These are phyloP conservation scores for Aldrovandia affinis DNA, from an alignment of 2,797 vertebrate species.

Conservation along the genomic window DNA sequence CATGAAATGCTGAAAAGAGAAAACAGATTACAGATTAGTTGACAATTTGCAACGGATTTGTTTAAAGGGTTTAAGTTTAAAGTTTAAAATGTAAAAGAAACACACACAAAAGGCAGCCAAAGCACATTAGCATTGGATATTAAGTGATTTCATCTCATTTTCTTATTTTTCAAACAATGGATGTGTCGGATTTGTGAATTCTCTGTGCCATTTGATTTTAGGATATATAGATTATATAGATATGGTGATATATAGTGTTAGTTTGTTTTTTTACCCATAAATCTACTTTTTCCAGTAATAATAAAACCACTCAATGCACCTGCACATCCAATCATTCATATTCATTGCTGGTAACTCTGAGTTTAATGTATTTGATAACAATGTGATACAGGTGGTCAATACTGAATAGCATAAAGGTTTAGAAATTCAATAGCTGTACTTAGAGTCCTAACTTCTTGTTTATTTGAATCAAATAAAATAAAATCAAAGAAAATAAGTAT, in stretches of 20 bases:
- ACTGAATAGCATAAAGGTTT: not conserved
- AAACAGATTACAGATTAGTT: slow-evolving; percentile 1
- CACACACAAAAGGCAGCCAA: slow-evolving; percentile 13
- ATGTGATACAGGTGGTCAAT: not conserved
- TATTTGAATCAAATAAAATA: not conserved
- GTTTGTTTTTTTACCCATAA: not conserved
- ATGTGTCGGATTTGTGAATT: not conserved
- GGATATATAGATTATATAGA: not conserved
- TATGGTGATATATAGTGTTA: not conserved
- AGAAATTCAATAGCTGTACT: not conserved
- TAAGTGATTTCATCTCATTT: not conserved
- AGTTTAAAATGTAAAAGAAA: slow-evolving; percentile 20
- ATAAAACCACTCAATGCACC: not conserved
- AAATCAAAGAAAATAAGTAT: not conserved
- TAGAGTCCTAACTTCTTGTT: not conserved
- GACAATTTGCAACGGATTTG: slow-evolving; percentile 15
- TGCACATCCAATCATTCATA: not conserved
- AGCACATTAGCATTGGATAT: not conserved
- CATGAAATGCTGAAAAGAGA: not conserved
- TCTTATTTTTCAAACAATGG: not conserved
- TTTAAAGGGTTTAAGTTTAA: too few species aligned
- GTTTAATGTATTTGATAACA: not conserved
- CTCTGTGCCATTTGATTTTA: not conserved
- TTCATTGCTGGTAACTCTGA: not conserved
- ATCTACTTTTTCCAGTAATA: not conserved